Evolutionary conservation across 2,797 vertebrate species (phyloP).

Genomic region (Megaceryle alcyon): DNA sequence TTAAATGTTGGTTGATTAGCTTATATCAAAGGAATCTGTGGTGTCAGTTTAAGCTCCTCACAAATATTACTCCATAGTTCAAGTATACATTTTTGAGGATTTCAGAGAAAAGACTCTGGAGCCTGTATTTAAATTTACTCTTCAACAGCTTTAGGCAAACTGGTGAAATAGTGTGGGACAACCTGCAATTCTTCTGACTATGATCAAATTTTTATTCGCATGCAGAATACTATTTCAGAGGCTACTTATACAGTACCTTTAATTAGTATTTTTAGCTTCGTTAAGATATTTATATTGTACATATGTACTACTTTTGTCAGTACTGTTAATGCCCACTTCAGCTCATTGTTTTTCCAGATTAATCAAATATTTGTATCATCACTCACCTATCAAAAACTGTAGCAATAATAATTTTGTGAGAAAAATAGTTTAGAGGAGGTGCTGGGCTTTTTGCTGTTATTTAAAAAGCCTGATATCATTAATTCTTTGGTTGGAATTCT

Average conservation of each 20-base stretch:
- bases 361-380: background rate
- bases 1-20: background rate
- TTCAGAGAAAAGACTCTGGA: background rate
- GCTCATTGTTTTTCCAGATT: background rate
- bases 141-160: background rate
- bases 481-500: slow-evolving; percentile 6
- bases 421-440: background rate
- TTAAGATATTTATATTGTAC: background rate
- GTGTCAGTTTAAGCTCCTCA: background rate
- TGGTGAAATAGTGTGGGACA: background rate
- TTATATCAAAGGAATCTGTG: background rate
- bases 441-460: background rate
- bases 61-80: background rate
- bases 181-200: background rate
- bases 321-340: background rate
- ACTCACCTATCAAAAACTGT: background rate
- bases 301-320: background rate
- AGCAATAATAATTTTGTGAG: background rate
- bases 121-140: background rate
- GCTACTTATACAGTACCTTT: background rate
- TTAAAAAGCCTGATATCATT: background rate
- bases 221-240: background rate
- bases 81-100: background rate
- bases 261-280: background rate
- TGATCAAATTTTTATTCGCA: background rate